Conservation (phyloP, 2,888 invertebrate genomes). For the Sinelater perroti region DNA sequence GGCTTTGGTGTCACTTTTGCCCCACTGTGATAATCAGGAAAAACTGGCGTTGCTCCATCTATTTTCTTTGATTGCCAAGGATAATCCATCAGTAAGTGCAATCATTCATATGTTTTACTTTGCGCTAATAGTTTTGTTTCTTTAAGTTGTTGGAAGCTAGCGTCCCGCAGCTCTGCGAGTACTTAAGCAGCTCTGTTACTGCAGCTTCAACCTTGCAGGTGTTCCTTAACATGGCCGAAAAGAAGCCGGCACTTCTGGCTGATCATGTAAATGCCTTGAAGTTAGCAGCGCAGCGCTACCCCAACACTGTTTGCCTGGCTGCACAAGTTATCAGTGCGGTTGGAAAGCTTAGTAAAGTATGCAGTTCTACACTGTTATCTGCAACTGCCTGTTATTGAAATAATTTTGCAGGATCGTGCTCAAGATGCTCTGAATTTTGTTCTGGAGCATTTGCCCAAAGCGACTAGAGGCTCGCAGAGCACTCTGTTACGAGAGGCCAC, state of each 20-base stretch:
- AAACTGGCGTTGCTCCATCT: constrained; percentile 84
- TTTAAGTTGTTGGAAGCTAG: constrained; percentile 78
- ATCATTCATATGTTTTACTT: constrained; percentile 19
- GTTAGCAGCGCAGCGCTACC: constrained; percentile 72
- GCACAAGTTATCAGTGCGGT: constrained; percentile 76
- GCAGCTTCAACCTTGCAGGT: constrained; percentile 75
- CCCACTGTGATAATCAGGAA: constrained; percentile 86
- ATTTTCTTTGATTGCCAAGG: constrained; percentile 82
- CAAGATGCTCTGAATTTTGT: constrained; percentile 85
- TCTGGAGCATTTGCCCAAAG: constrained; percentile 75
- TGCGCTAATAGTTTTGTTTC: constrained; percentile 10
- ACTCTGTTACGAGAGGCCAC: constrained; percentile 83
- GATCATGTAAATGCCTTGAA: constrained; percentile 77
- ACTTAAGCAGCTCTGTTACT: constrained; percentile 70
- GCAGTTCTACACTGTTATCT: constrained; percentile 28
- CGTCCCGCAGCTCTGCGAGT: constrained; percentile 82
- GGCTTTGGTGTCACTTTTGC: constrained; percentile 80
- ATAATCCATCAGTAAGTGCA: constrained; percentile 73
- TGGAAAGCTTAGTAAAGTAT: constrained; percentile 76
- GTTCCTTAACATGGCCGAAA: constrained; percentile 77
- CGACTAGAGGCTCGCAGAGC: constrained; percentile 77
- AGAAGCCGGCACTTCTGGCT: constrained; percentile 73
- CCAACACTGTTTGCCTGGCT: constrained; percentile 71
- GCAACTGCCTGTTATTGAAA: not conserved
- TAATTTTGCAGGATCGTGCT: constrained; percentile 71